Percentiles rank a stretch among this genome's conserved stretches.
phyloP scores from a whole-genome alignment of 1,140 invertebrate genomes.

The Temnothorax nylanderi region DNA sequence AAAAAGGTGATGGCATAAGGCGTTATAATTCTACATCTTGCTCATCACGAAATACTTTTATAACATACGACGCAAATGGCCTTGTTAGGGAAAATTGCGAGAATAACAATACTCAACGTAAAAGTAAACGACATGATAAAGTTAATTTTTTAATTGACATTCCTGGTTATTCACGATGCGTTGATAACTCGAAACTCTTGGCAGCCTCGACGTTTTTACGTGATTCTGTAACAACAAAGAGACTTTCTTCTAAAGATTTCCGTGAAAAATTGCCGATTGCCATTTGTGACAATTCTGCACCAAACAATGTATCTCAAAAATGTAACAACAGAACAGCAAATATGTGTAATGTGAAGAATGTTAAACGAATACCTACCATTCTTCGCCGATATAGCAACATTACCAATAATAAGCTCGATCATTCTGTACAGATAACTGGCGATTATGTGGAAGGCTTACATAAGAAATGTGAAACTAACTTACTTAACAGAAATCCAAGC shows the following conservation, averaged over 20 bases:
- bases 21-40: background rate
- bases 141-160: background rate
- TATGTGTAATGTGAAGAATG: background rate
- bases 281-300: background rate
- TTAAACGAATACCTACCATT: slow-evolving; percentile 20
- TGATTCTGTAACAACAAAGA: background rate
- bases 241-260: background rate
- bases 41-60: background rate
- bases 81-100: background rate
- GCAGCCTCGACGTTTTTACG: background rate
- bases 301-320: background rate
- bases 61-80: background rate
- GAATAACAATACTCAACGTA: background rate
- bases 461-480: background rate
- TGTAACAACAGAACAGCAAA: background rate
- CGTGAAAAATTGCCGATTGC: background rate
- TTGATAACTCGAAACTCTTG: background rate
- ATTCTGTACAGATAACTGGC: background rate
- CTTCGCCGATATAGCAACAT: background rate
- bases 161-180: background rate
- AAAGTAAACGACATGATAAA: background rate
- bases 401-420: background rate
- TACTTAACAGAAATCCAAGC: background rate
- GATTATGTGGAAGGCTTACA: background rate
- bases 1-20: background rate